Evolutionary conservation across 2,888 invertebrate genomes (phyloP), one percentile per base, ranked within the genome.

Genomic region (Caenorhabditis sp.): DNA sequence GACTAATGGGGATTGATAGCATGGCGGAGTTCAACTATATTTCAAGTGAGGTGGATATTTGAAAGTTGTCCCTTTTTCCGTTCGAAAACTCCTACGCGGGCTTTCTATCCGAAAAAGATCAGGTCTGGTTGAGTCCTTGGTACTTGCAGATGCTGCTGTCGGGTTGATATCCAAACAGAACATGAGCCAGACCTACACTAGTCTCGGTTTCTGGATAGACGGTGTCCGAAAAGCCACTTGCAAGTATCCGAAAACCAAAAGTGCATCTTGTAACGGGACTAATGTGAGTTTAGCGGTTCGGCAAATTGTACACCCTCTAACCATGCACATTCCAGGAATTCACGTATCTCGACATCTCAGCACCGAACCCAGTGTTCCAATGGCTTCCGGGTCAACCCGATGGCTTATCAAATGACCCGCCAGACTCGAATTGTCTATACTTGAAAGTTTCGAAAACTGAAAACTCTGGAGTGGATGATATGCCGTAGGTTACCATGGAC

Each of bases 191-290:
- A 58, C 7, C 0, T 70, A 70, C 19, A 28, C 26, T 1, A 41
- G 19, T 14, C 16, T 70, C 1, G 69, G 69, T 12, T 70, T 70
- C 19, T 70, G 69, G 69, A 58, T 70, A 28, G 56, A 70, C 38
- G 69, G 69, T 0, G 10, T 31, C 2, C 19, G 69, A 24, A 70
- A 70, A 41, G 0, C 56, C 16, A 6, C 56, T 26, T 70, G 69
- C 14, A 56, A 44, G 19, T 70, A 58, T 35, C 69, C 69, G 1
- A 16, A n/a, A 8, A 16, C 16, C 2, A 19, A 6, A 7, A 69
- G 68, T 44, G n/a, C 28, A n/a, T 16, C 41, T 1, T 70, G 69
- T 58, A 70, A 70, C 19, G 69, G 69, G 14, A 70, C 69, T 12
- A 58, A 70, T 58, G 66, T 63, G n/a, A 24, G 41, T 44, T 12